A percentile compares a stretch with the other conserved stretches of the same genome.
phyloP scores from a whole-genome alignment of 2,797 vertebrate genomes.

The Otolemur crassicaudatus region DNA sequence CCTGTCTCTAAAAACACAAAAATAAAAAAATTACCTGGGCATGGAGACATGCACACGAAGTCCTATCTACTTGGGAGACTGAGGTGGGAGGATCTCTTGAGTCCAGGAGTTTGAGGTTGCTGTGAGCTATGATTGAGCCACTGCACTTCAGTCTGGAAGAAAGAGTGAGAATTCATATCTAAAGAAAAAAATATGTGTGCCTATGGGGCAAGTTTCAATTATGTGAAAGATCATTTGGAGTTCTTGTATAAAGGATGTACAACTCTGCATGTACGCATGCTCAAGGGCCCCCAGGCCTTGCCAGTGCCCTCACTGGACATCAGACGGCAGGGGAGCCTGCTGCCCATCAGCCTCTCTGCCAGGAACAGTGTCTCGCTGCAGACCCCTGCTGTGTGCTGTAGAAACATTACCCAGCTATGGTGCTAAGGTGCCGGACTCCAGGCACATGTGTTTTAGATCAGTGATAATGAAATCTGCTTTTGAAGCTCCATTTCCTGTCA shows the following conservation, averaged over 20 bases:
- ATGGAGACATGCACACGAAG: too few relatives aligned
- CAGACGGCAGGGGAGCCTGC: rapidly evolving
- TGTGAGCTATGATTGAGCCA: too few relatives aligned
- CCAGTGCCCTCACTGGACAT: rapidly evolving
- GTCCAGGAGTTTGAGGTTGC: too few relatives aligned
- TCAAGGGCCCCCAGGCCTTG: neutral
- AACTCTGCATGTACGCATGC: neutral
- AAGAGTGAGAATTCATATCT: too few relatives aligned
- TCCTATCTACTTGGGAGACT: too few relatives aligned
- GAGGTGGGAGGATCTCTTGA: too few relatives aligned
- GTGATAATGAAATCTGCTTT: constrained; percentile 5
- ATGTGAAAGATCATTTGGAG: neutral
- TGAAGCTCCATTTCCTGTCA: constrained; percentile 70
- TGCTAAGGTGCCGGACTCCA: neutral
- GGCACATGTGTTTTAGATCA: constrained; percentile 77
- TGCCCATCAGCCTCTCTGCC: neutral
- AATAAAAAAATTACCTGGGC: too few relatives aligned
- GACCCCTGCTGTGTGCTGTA: neutral
- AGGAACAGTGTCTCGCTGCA: neutral
- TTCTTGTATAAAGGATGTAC: neutral
- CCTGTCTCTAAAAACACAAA: too few relatives aligned
- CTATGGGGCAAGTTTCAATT: neutral
- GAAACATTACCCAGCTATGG: neutral
- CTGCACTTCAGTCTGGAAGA: too few relatives aligned
- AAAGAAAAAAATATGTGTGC: neutral